A percentile compares a stretch with the other conserved stretches of the same genome.
Conservation (phyloP, 1,140 invertebrate genomes). For the Drosophila bifasciata region DNA sequence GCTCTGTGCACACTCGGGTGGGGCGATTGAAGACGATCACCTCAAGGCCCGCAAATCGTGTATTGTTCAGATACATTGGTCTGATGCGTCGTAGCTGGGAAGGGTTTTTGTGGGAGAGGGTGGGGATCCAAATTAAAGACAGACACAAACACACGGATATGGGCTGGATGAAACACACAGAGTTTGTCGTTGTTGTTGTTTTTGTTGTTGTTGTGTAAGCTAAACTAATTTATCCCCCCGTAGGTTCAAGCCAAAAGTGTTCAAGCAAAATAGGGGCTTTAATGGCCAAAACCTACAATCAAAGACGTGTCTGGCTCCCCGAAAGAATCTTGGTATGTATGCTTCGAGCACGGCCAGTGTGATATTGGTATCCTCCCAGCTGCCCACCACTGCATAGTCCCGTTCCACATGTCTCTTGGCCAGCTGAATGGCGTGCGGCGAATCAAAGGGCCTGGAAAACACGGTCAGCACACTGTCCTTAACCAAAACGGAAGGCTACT, state of each 20-base stretch:
- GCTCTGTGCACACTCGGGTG: constrained; percentile 92
- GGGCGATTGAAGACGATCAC: constrained; percentile 94
- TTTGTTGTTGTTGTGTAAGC: constrained; percentile 4
- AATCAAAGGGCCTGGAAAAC: constrained; percentile 90
- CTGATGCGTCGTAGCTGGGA: constrained; percentile 51
- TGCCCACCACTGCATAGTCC: constrained; percentile 93
- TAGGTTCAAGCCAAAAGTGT: constrained; percentile 10
- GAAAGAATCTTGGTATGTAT: constrained; percentile 93
- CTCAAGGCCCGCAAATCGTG: constrained; percentile 88
- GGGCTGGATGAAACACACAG: constrained; percentile 84
- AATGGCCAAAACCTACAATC: constrained; percentile 64
- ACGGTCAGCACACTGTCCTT: background rate
- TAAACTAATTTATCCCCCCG: constrained; percentile 11
- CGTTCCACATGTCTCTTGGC: constrained; percentile 92
- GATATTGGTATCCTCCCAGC: constrained; percentile 93
- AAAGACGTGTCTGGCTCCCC: constrained; percentile 86
- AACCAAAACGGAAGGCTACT: constrained; percentile 8
- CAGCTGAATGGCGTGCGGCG: constrained; percentile 90
- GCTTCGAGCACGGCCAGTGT: constrained; percentile 92
- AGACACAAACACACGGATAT: constrained; percentile 27
- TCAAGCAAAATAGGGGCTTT: constrained; percentile 23
- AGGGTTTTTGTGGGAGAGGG: too few relatives aligned
- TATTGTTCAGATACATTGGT: constrained; percentile 89
- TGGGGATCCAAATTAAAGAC: constrained; percentile 18
- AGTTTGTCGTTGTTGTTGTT: constrained; percentile 17